These are phyloP conservation scores for Lasioglossum marginatum DNA, from an alignment of 2,888 invertebrate genomes.

Conservation along the genomic window DNA sequence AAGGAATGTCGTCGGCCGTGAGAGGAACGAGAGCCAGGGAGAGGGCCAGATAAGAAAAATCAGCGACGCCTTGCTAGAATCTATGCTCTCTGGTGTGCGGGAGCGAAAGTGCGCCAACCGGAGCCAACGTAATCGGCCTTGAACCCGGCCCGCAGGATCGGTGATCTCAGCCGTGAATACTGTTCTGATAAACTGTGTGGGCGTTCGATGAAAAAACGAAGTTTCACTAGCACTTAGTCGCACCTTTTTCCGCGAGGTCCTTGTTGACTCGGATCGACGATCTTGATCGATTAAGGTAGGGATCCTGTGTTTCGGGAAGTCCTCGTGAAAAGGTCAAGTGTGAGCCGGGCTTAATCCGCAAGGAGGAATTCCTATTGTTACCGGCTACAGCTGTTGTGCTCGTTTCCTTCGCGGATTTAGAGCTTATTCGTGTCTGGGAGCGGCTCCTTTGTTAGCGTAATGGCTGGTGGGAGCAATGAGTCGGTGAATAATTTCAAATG, in stretches of 20 bases:
- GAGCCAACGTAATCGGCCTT: constrained; percentile 65
- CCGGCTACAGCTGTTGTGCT: constrained; percentile 1
- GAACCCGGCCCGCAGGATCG: constrained; percentile 66
- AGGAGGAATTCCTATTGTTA: not conserved
- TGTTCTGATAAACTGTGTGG: constrained; percentile 54
- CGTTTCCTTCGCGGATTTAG: not conserved
- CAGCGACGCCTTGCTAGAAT: constrained; percentile 38
- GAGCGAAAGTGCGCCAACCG: constrained; percentile 56
- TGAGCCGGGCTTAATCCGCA: not conserved
- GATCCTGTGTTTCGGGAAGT: not conserved
- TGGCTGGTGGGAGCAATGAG: not conserved
- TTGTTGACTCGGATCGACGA: not conserved
- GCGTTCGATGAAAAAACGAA: constrained; percentile 19
- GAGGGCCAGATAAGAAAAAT: constrained; percentile 52
- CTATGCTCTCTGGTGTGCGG: constrained; percentile 40
- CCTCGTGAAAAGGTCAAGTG: not conserved
- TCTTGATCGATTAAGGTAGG: not conserved
- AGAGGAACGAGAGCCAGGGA: constrained; percentile 60
- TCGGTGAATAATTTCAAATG: constrained; percentile 8
- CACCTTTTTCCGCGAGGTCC: not conserved
- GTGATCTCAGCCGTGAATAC: constrained; percentile 62
- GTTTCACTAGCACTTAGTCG: not conserved
- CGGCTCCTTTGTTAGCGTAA: not conserved
- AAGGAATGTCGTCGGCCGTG: constrained; percentile 77
- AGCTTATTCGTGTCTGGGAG: not conserved